Evolutionary conservation across 2,797 vertebrate genomes (phyloP), one percentile per base, ranked within the genome.

Genomic region (Amblyopsis hoosieri): DNA sequence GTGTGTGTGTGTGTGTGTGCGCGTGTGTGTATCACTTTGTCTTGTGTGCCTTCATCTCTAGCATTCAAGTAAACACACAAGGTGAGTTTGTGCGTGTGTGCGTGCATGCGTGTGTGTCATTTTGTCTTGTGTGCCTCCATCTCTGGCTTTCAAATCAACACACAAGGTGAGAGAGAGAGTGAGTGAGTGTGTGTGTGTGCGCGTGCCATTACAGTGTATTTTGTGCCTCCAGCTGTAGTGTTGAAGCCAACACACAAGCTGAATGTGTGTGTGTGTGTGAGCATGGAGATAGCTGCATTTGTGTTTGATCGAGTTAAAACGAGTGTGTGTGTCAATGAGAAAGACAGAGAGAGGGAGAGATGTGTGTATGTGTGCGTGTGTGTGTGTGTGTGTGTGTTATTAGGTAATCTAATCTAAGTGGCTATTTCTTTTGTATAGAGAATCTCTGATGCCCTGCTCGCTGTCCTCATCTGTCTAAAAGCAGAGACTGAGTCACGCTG

Each of bases 391-490:
- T 67, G 70, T 63, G 81, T 85, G 76, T 83, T 66, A 88, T 88
- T 77, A 85, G 71, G 78, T 87, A 86, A 89, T 90, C 75, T 74
- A 84, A 89, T 90, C 76, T 85, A 81, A 89, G 85, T 84, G 79
- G 80, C 82, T 76, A 87, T 87, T 87, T 90, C 85, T 89, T 82
- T 88, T 81, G 23, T 29, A 80, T 81, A 81, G 84, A 87, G 87
- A 87, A 84, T 83, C 79, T 75, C 71, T 29, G 58, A 49, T 89
- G 85, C 84, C 88, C 87, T 90, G 85, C 69, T 70, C 52, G 62
- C 79, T 85, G 81, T 89, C 84, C 90, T 91, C 89, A 90, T 91
- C 87, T 86, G 83, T 90, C 89, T 91, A 87, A 90, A 91, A 89
- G 88, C 87, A 84, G 78, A 57, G 69, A 85, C 79, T 93, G 89